Percentiles rank a stretch among this genome's conserved stretches.
Evolutionary conservation across 2,797 vertebrate species (phyloP).

Genomic region (Meda fulgida): DNA sequence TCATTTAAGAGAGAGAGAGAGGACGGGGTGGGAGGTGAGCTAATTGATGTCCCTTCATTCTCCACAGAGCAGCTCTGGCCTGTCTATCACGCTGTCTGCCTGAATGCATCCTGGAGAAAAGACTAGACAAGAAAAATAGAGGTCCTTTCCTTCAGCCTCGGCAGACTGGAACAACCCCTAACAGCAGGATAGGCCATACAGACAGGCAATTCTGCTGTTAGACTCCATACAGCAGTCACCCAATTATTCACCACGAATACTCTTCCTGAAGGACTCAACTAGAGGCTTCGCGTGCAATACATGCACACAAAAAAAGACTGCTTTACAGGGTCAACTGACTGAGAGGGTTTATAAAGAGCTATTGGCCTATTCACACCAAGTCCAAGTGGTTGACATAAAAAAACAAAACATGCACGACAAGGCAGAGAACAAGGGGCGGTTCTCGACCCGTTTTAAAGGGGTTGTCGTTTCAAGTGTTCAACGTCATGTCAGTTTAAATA

Average conservation of each 20-base stretch:
- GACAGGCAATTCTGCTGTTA: constrained; percentile 41
- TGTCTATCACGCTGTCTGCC: constrained; percentile 34
- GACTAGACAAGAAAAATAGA: constrained; percentile 49
- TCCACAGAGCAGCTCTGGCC: constrained; percentile 28
- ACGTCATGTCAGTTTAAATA: too few relatives aligned
- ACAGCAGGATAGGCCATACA: constrained; percentile 33
- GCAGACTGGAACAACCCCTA: constrained; percentile 39
- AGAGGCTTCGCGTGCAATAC: not conserved
- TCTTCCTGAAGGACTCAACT: constrained; percentile 31
- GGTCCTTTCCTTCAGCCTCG: constrained; percentile 38
- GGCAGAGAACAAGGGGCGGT: not conserved
- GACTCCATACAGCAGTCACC: constrained; percentile 32
- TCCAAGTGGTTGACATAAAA: not conserved
- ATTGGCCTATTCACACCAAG: not conserved
- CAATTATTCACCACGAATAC: constrained; percentile 40
- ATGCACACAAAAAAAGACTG: not conserved
- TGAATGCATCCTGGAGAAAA: constrained; percentile 28
- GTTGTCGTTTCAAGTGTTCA: too few relatives aligned
- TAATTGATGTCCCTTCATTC: constrained; percentile 45
- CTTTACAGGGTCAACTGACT: constrained; percentile 15
- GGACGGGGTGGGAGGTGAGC: constrained; percentile 3
- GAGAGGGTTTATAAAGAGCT: constrained; percentile 7
- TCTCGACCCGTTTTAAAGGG: not conserved
- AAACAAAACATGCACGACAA: not conserved
- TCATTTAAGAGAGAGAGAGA: constrained; percentile 26